A percentile compares a stretch with the other conserved stretches of the same genome.
phyloP scores from a whole-genome alignment of 2,888 invertebrate genomes.

The Baccha elongata region DNA sequence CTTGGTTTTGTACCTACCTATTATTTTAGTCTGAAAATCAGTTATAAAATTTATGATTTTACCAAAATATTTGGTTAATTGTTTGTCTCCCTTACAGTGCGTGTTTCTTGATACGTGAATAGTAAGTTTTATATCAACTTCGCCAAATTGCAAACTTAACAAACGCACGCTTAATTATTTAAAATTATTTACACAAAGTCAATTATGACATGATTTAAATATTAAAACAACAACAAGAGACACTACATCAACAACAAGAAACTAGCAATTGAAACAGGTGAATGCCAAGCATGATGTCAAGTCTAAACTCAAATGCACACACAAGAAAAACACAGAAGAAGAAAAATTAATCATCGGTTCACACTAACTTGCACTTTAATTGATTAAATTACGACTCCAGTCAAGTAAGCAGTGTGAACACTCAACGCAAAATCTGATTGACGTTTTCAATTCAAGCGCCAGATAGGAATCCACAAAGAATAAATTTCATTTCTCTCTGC shows the following conservation, averaged over 20 bases:
- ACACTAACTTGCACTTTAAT: constrained; percentile 15
- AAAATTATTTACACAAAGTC: neutral
- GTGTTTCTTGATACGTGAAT: no score
- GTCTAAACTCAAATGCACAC: constrained; percentile 7
- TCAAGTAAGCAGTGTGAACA: neutral
- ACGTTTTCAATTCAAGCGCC: neutral
- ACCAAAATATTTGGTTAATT: no score
- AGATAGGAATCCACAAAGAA: neutral
- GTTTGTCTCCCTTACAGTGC: no score
- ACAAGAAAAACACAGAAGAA: neutral
- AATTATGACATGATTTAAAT: no score
- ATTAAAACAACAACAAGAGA: neutral
- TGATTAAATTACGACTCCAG: constrained; percentile 8
- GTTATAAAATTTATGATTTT: no score
- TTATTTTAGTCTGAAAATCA: no score
- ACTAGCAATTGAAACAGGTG: constrained; percentile 29
- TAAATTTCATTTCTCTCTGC: constrained; percentile 1
- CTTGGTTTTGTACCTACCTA: no score
- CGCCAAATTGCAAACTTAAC: neutral
- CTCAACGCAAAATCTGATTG: neutral
- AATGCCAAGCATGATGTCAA: constrained; percentile 10
- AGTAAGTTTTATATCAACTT: neutral
- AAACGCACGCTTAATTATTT: constrained; percentile 13
- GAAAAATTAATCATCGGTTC: neutral
- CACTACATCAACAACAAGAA: constrained; percentile 14